Base-by-base conservation (phyloP, 1,140 invertebrate species). In the Hestina assimilis region DNA sequence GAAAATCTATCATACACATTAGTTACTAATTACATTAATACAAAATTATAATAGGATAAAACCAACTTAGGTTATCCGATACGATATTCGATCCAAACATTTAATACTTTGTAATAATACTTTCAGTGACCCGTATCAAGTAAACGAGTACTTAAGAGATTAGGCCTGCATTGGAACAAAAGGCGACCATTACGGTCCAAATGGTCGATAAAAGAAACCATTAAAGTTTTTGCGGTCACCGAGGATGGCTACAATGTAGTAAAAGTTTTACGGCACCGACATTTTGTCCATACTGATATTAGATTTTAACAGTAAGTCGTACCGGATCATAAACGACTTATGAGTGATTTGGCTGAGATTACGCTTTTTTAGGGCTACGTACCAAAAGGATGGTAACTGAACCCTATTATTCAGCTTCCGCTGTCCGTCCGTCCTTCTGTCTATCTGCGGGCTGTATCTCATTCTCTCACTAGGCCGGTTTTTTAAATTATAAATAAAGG, bases 141-240 rank as follows among this genome's bases (percentile, higher is more conserved):
- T 50, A 50, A 50, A 50, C 46, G 46, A 48, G 46, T 48, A 11
- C 46, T 48, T 48, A 48, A 48, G 31, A 38, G 46, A 48, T 48
- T 48, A 48, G 46, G 46, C 46, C 46, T 48, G 46, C 31, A 48
- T 48, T 20, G 46, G 29, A 48, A 69, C 59, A 62, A 72, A 69
- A 69, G 57, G 63, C 61, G 57, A 58, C 51, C 64, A 69, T 70
- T 70, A 70, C 63, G 14, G 38, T 51, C 52, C 45, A 72, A 69
- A 78, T 73, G 70, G 70, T 67, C 72, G 63, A 74, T 79, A 75
- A 79, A 75, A 75, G 63, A 63, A 66, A 65, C 51, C 69, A 66
- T 48, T 72, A 75, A 78, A 75, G 72, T 73, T 75, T 71, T 69
- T 75, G 75, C 58, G 58, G 66, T 59, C 61, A 65, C 65, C 41